Conservation (phyloP, 2,888 invertebrate genomes). For the Exocentrus adspersus region DNA sequence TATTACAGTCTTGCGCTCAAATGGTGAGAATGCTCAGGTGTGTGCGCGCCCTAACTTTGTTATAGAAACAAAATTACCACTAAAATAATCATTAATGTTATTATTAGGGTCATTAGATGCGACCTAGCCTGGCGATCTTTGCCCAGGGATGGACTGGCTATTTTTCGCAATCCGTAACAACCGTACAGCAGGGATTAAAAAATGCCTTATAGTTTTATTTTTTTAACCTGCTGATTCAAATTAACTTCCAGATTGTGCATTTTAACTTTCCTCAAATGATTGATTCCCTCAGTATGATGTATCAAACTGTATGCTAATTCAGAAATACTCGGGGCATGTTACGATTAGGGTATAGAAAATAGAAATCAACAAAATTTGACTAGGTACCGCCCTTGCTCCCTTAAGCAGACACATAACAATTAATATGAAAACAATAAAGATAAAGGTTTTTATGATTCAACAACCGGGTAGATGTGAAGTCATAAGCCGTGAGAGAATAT, state of each 20-base stretch:
- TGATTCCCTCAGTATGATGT: too few species aligned
- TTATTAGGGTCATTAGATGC: slow-evolving; percentile 60
- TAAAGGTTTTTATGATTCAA: slow-evolving; percentile 37
- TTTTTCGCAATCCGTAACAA: neutral
- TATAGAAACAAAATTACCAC: slow-evolving; percentile 62
- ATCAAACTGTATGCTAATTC: too few species aligned
- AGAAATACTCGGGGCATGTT: too few species aligned
- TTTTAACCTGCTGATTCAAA: too few species aligned
- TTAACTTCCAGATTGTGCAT: too few species aligned
- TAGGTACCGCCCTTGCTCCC: slow-evolving; percentile 11
- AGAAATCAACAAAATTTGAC: neutral
- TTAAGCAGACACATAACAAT: slow-evolving; percentile 15
- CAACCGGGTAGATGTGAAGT: slow-evolving; percentile 48
- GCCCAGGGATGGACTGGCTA: slow-evolving; percentile 10
- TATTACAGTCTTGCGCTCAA: slow-evolving; percentile 53
- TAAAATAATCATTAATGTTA: slow-evolving; percentile 59
- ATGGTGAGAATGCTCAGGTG: slow-evolving; percentile 59
- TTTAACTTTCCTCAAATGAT: too few species aligned
- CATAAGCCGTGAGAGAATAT: slow-evolving; percentile 61
- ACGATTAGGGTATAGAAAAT: too few species aligned
- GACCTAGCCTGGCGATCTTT: slow-evolving; percentile 52
- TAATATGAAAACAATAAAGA: slow-evolving; percentile 41
- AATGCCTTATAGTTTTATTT: too few species aligned
- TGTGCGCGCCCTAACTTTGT: slow-evolving; percentile 58
- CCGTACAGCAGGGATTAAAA: too few species aligned